Evolutionary conservation across 2,113 vertebrate genomes (phyloP).

Genomic region (Ophiodon elongatus): DNA sequence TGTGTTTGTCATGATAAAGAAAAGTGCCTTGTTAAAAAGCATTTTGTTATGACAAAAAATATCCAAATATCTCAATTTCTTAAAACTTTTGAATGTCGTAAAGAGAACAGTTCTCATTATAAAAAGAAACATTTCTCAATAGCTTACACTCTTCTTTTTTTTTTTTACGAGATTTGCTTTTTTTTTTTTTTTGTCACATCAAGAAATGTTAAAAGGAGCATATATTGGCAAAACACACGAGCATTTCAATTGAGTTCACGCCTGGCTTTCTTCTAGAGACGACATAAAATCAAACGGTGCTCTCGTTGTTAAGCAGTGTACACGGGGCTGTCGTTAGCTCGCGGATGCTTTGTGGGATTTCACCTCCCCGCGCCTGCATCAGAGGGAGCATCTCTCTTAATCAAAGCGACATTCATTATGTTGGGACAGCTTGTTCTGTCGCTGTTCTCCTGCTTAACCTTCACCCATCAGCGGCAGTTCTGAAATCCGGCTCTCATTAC

Average conservation of each 20-base stretch:
- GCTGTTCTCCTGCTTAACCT: conserved; percentile 46
- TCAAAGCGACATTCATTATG: conserved; percentile 37
- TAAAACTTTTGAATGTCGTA: conserved; percentile 3
- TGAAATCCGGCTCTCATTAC: conserved; percentile 13
- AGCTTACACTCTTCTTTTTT: neutral
- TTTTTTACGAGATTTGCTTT: neutral
- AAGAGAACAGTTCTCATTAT: neutral
- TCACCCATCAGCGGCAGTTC: conserved; percentile 27
- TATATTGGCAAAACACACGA: conserved; percentile 2
- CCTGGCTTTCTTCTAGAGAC: conserved; percentile 20
- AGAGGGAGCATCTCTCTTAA: conserved; percentile 28
- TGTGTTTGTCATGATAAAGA: conserved; percentile 22
- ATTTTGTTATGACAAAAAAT: conserved; percentile 18
- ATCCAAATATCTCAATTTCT: neutral
- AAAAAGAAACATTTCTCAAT: neutral
- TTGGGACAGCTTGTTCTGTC: conserved; percentile 34
- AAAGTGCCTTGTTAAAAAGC: conserved; percentile 52
- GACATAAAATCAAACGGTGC: conserved; percentile 1
- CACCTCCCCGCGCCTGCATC: conserved; percentile 39
- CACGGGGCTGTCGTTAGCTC: conserved; percentile 22
- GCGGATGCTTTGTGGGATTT: conserved; percentile 27
- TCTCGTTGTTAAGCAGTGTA: conserved; percentile 14
- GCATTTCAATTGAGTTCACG: conserved; percentile 3
- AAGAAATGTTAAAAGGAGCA: conserved; percentile 14
- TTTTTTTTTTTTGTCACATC: conserved; percentile 3